Percentiles rank a stretch among this genome's conserved stretches.
phyloP scores from a whole-genome alignment of 2,888 invertebrate species.

The Palloptera scutellata region DNA sequence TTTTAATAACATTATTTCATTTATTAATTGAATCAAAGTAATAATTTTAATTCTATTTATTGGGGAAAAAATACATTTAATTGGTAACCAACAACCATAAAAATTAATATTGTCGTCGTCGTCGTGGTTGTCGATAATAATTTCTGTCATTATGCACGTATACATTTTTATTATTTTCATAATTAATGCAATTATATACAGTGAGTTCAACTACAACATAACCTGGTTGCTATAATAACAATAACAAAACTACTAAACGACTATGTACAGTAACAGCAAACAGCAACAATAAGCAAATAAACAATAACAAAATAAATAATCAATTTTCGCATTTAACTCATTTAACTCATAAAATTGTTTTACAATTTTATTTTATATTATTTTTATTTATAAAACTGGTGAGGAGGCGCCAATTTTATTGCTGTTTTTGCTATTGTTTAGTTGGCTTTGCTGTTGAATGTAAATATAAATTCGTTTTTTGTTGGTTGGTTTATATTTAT shows the following conservation, averaged over 20 bases:
- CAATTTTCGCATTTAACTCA: slow-evolving; percentile 3
- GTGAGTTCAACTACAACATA: background rate
- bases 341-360: slow-evolving; percentile 3
- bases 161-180: background rate
- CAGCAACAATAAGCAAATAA: background rate
- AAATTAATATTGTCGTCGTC: too few relatives aligned
- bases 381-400: background rate
- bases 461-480: too few relatives aligned
- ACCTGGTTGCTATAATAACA: background rate
- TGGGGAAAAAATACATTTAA: too few relatives aligned
- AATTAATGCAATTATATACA: background rate
- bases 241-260: background rate
- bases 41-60: too few relatives aligned
- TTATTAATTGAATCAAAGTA: too few relatives aligned
- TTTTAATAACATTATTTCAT: too few relatives aligned
- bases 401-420: background rate
- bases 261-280: background rate
- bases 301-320: background rate
- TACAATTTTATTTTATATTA: background rate
- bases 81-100: too few relatives aligned
- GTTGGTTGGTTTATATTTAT: too few relatives aligned
- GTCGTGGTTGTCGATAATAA: background rate
- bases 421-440: too few relatives aligned
- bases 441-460: too few relatives aligned
- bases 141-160: background rate